Base-by-base conservation (phyloP, 2,113 vertebrate genomes). In the Ptilorrhoa leucosticta region DNA sequence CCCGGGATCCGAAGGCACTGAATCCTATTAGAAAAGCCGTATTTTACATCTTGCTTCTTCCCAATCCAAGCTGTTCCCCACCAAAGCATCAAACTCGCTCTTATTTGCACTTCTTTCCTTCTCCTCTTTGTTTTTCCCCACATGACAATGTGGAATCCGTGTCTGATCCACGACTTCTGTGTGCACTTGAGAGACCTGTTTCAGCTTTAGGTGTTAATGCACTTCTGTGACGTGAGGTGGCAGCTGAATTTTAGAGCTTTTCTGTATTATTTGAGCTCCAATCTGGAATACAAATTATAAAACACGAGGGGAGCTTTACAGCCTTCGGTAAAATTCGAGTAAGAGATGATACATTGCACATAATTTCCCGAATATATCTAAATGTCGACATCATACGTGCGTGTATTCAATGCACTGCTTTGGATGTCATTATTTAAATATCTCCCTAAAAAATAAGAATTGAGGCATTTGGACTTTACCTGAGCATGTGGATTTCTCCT, bases 121-220 rank as follows among this genome's bases (percentile, higher is more conserved):
- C 48, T 48, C 42, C 79, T 61, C 53, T 78, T 76, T 83, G 33
- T 54, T 90, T 82, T 31, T 47, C 44, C 66, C 27, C 60, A 31
- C 50, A 3, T 1, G 53, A 17, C 39, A 17, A 21, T 0, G 11
- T 22, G 51, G 53, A 53, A 50, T 24, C n/a, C 4, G 0, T 6
- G 27, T 20, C 58, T 50, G 42, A 53, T 64, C 15, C 6, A 5
- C 4, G 7, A n/a, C 30, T 90, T 31, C 19, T 4, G n/a, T 1
- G 4, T 3, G 37, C 4, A 4, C 60, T 54, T 6, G 20, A 83
- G 50, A 64, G 63, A 31, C 22, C 9, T 42, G 18, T 42, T 69
- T 24, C 76, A 50, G 78, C 85, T 88, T 61, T 7, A 20, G 83
- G 42, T 51, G 79, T 48, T 28, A 40, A 78, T 12, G 65, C 42